Evolutionary conservation across 2,113 vertebrate species (phyloP).

Genomic region (Caranx melampygus): DNA sequence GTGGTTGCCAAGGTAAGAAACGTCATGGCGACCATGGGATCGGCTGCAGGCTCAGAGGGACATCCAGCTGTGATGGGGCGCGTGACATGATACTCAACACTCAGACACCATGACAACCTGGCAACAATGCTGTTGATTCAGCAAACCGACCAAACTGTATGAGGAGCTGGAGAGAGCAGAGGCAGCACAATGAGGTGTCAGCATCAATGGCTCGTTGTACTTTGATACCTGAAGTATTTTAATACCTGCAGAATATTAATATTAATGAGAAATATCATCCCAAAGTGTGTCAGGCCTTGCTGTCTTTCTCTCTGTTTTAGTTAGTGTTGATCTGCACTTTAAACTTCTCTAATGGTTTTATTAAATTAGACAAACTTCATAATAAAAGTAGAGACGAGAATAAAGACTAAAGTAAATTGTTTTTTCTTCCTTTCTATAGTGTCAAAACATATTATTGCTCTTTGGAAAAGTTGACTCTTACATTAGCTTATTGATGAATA

Average conservation of each 20-base stretch:
- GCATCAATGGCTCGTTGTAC: constrained; percentile 7
- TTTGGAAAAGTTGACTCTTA: too few species aligned
- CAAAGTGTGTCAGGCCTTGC: neutral
- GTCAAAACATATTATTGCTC: too few species aligned
- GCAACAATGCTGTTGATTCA: constrained; percentile 71
- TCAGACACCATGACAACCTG: constrained; percentile 75
- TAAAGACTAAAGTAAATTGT: too few species aligned
- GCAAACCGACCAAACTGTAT: constrained; percentile 53
- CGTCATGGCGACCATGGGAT: constrained; percentile 49
- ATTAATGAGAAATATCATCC: neutral
- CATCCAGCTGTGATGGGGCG: constrained; percentile 54
- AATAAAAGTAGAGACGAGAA: too few species aligned
- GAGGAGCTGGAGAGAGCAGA: constrained; percentile 25
- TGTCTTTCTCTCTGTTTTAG: neutral
- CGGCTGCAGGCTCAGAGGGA: constrained; percentile 42
- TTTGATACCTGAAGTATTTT: constrained; percentile 8
- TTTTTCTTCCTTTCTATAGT: too few species aligned
- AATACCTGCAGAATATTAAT: neutral
- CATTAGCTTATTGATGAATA: too few species aligned
- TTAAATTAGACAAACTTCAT: too few species aligned
- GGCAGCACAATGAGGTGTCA: constrained; percentile 23
- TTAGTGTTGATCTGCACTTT: too few species aligned
- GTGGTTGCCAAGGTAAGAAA: constrained; percentile 43
- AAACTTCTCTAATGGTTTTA: too few species aligned
- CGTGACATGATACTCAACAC: constrained; percentile 67